Base-by-base conservation (phyloP, 2,888 invertebrate genomes). In the Archips crataeganus region DNA sequence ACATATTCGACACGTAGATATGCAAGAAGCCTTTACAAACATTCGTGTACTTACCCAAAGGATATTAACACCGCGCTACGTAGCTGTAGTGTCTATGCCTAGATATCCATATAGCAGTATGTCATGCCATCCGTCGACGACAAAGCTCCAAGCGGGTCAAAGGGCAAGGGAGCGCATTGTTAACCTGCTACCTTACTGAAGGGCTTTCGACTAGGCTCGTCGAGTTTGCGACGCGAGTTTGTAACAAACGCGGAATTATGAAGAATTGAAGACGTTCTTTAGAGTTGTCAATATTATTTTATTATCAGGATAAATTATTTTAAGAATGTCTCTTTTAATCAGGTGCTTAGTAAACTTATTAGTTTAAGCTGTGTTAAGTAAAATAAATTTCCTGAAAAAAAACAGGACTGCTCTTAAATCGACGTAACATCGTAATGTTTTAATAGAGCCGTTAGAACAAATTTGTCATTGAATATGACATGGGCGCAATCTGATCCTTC, bases 61-160 rank as follows among this genome's bases (percentile, higher is more conserved):
- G 2, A 15, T 54, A 15, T 54, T 11, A 45, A 32, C 57, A 13
- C 57, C 57, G 32, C 57, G 32, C 57, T 11, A 23, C 57, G 23
- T 32, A 32, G 32, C 57, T 32, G 57, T 32, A 54, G 59, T 57
- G 23, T 57, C 10, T 36, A n/a, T 34, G 8, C 8, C 34, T 51
- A 64, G 15, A 51, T 69, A 73, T 65, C n/a, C 59, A 74, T 69
- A 75, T 81, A 80, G 81, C 80, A 82, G 86, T 87, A 87, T 85
- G 89, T 86, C 89, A 87, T 89, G 88, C 87, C 88, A 85, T 88
- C 89, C 88, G 87, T 82, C 87, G 89, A 88, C 88, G 89, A 91
- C 92, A 91, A 91, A 92, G 92, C 88, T 86, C 85, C 85, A 85
- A 85, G 86, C 91, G 85, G 93, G 92, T 92, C 93, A 93, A 88